phyloP scores from a whole-genome alignment of 2,113 vertebrate species.

The Muntiacus reevesi region DNA sequence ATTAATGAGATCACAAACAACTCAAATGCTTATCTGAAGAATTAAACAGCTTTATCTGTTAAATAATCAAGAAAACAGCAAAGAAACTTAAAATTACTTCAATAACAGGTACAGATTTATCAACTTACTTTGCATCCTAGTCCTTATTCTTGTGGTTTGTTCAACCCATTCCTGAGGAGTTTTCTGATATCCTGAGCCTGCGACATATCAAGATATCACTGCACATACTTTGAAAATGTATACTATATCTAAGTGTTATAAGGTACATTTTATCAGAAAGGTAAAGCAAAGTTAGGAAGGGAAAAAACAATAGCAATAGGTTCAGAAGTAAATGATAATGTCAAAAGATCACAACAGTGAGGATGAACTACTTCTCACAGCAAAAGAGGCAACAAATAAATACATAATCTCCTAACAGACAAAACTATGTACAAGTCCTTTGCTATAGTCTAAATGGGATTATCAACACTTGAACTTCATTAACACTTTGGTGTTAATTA shows the following conservation, averaged over 20 bases:
- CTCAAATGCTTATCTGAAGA: background rate
- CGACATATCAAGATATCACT: slow-evolving; percentile 16
- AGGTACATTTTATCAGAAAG: background rate
- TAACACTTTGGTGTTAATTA: background rate
- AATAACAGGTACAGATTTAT: background rate
- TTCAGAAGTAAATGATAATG: slow-evolving; percentile 5
- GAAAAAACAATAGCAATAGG: background rate
- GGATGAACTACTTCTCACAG: background rate
- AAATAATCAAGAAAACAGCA: background rate
- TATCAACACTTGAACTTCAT: background rate
- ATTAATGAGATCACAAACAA: slow-evolving; percentile 14
- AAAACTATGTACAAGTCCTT: background rate
- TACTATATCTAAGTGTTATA: background rate
- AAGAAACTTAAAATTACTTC: background rate
- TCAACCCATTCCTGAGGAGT: background rate
- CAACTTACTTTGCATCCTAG: slow-evolving; percentile 37
- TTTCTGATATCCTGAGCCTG: slow-evolving; percentile 33
- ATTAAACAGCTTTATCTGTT: background rate
- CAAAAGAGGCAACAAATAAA: background rate
- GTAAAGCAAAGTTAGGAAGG: background rate
- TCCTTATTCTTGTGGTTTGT: background rate
- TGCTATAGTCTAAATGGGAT: background rate
- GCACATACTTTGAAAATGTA: slow-evolving; percentile 11
- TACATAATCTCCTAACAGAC: background rate
- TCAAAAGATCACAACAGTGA: background rate